Base-by-base conservation (phyloP, 2,113 vertebrate species). In the Cynocephalus volans region DNA sequence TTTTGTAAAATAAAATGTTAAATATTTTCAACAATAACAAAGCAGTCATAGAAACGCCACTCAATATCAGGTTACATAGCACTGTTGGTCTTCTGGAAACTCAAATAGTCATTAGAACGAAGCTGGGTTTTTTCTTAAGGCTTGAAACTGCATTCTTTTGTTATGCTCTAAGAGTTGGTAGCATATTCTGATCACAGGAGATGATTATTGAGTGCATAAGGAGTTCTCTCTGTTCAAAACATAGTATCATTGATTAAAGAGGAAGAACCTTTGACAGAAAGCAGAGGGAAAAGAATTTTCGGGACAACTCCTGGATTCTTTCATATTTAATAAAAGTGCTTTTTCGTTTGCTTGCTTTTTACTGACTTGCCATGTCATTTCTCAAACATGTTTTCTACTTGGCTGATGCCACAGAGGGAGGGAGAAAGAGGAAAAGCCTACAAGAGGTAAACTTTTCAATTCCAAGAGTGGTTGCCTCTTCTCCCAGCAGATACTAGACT, bases 141-240 rank as follows among this genome's bases (percentile, higher is more conserved):
- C n/a, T 15, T 70, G 28, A 73, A 81, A 56, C 13, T 1, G 48
- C 6, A 12, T 50, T 73, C 5, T 56, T 76, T 48, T 26, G 18
- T 10, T 64, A 19, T 64, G 23, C n/a, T 79, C 23, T 77, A 33
- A 73, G 56, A 86, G 19, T 52, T 13, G 50, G 24, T 23, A 19
- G 4, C 17, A 17, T 45, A 73, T 54, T 72, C 8, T 81, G 60
- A 31, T 89, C 48, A n/a, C 11, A 50, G 31, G 72, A 83, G 58
- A 58, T 41, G 28, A 79, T 64, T 50, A 56, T 80, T 26, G 52
- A 79, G 18, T 31, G 4, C 11, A 6, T 79, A 75, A 24, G 48
- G 54, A 95, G 82, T 36, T 52, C 6, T n/a, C 9, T 60, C 70
- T 87, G 19, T 56, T 90, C 50, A 82, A 56, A 94, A 95, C 36